A percentile compares a stretch with the other conserved stretches of the same genome.
These are phyloP conservation scores for Streptopelia turtur DNA, from an alignment of 2,797 vertebrate genomes.

Conservation along the genomic window DNA sequence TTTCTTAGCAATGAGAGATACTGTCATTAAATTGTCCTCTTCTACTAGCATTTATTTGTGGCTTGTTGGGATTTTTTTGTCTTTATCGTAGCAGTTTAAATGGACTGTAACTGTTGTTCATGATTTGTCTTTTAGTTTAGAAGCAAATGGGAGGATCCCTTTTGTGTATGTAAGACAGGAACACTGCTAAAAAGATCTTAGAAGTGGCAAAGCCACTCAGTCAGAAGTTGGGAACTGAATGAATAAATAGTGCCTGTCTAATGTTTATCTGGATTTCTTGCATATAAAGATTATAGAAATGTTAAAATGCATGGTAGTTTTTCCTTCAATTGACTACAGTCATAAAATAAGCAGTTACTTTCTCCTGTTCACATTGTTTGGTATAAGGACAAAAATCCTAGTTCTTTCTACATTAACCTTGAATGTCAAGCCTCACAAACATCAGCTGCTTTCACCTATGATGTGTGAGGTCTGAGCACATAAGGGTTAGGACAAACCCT, in stretches of 20 bases:
- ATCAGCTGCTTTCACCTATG: neutral
- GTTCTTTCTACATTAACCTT: neutral
- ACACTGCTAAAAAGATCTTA: neutral
- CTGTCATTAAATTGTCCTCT: slow-evolving; percentile 59
- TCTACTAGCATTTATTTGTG: neutral
- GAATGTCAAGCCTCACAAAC: neutral
- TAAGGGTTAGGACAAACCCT: neutral
- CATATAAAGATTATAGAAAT: neutral
- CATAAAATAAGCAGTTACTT: neutral
- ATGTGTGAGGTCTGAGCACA: neutral
- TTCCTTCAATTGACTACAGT: neutral
- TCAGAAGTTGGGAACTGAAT: neutral
- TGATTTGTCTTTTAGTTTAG: neutral
- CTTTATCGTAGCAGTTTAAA: slow-evolving; percentile 41
- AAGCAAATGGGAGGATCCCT: neutral
- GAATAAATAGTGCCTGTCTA: neutral
- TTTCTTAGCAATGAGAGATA: slow-evolving; percentile 62
- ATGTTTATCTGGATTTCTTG: neutral
- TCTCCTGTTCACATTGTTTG: neutral
- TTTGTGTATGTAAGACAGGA: neutral
- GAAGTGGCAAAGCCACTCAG: neutral
- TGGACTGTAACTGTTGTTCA: neutral
- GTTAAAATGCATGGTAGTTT: neutral
- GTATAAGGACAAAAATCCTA: neutral
- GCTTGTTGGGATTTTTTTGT: neutral